Conservation (phyloP, 2,797 vertebrate species). For the Protosalanx chinensis region DNA sequence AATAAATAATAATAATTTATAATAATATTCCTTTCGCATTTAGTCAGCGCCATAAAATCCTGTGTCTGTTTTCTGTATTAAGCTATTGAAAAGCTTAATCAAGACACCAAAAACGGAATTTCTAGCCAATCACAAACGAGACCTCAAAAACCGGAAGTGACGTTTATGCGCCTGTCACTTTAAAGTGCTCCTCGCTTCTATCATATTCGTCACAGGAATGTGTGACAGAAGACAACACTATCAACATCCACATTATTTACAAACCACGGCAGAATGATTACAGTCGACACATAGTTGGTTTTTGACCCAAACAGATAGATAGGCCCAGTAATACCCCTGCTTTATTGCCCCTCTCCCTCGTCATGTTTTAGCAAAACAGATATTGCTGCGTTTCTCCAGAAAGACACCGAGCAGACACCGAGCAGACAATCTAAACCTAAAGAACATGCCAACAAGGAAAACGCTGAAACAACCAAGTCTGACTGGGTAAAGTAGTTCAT, state of each 20-base stretch:
- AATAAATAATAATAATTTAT: too few relatives aligned
- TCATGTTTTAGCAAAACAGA: constrained; percentile 37
- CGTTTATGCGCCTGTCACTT: constrained; percentile 66
- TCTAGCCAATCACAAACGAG: constrained; percentile 64
- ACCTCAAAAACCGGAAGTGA: constrained; percentile 75
- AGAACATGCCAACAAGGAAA: constrained; percentile 40
- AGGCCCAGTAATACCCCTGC: constrained; percentile 25
- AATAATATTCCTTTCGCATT: too few relatives aligned
- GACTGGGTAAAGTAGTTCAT: constrained; percentile 45
- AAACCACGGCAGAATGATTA: neutral
- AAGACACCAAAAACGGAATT: neutral
- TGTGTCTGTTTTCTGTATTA: neutral
- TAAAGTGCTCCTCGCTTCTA: constrained; percentile 56
- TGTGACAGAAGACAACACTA: constrained; percentile 28
- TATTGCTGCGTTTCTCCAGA: constrained; percentile 40
- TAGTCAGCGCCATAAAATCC: neutral
- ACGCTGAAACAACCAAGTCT: constrained; percentile 35
- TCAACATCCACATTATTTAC: constrained; percentile 23
- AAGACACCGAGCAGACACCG: constrained; percentile 39
- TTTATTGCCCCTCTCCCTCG: constrained; percentile 14
- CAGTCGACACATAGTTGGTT: constrained; percentile 12
- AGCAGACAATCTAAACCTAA: constrained; percentile 31
- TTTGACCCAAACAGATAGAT: constrained; percentile 20
- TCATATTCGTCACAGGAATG: constrained; percentile 53
- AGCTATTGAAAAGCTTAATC: neutral